Evolutionary conservation across 2,888 invertebrate genomes (phyloP), one percentile per base, ranked within the genome.

Genomic region (Idaea aversata): DNA sequence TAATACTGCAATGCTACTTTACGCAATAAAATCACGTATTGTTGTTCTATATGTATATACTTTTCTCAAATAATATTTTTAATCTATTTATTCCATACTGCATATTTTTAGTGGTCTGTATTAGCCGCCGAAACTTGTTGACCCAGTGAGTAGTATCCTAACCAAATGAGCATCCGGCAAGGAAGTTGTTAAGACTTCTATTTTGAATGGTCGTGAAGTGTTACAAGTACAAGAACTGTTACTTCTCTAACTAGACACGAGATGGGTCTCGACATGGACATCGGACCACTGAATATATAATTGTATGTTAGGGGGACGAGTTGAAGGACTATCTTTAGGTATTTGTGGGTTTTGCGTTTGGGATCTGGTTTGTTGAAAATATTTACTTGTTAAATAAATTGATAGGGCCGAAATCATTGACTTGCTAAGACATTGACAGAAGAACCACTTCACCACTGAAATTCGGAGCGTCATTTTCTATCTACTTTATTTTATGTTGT

Each of bases 111-210:
- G 25, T 25, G 3, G 3, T 25, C 25, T 25, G 4, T 36, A 36
- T 36, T 1, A 10, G 36, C 10, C 10, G 61, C 35, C 57, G 58
- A 70, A 71, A 70, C 62, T 66, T 4, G 3, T 35, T 15, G 0
- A 3, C 36, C 61, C 7, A 77, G 81, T 80, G 78, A 75, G 76
- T 73, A 16, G 1, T 57, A 35, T 60, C 34, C 61, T 61, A 69
- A 66, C 64, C 7, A 58, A 61, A 47, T 62, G 62, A 72, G 70
- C 74, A 72, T 25, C 61, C 59, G 47, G 47, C 47, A 57, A 47
- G 60, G 61, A 68, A 72, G 72, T 71, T 70, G 70, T 68, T 75
- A 77, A 72, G 72, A 78, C 79, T 80, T 81, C 82, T 81, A 82
- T 81, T 82, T 78, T 72, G 67, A 74, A 70, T 47, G 47, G 47